These are phyloP conservation scores for Lordiphosa clarofinis DNA, from an alignment of 1,140 invertebrate species.

Conservation along the genomic window DNA sequence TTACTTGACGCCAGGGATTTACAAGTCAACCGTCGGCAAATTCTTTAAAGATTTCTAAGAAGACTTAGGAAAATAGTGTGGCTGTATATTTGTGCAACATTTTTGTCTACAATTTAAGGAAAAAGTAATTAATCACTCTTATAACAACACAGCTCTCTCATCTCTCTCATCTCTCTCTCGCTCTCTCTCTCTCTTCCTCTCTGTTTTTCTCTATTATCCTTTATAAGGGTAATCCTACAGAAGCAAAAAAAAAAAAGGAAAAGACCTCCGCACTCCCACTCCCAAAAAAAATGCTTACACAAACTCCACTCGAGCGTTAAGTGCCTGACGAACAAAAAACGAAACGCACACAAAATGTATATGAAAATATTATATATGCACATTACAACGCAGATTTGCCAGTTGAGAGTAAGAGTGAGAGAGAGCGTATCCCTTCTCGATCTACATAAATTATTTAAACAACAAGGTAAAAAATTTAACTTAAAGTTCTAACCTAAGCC, in stretches of 20 bases:
- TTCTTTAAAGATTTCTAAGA: no score
- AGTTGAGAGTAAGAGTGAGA: conserved; percentile 20
- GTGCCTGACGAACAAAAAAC: conserved; percentile 19
- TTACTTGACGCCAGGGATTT: no score
- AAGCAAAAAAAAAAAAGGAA: neutral
- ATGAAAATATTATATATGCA: conserved; percentile 62
- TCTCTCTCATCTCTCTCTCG: no score
- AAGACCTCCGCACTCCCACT: neutral
- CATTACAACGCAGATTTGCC: conserved; percentile 71
- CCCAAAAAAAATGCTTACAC: conserved; percentile 40
- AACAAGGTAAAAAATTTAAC: conserved; percentile 9
- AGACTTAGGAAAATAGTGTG: no score
- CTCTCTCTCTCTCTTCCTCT: no score
- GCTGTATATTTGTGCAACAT: no score
- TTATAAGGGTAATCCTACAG: neutral
- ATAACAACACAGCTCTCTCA: no score
- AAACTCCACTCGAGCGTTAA: conserved; percentile 66
- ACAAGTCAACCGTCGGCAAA: no score
- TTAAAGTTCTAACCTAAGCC: no score
- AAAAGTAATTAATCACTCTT: neutral
- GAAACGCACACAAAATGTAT: conserved; percentile 3
- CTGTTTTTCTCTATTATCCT: neutral
- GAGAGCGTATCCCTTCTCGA: neutral
- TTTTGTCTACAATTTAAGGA: no score
- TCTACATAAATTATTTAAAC: conserved; percentile 25